Evolutionary conservation across 1,140 invertebrate species (phyloP).

Genomic region (Chironomus tepperi): DNA sequence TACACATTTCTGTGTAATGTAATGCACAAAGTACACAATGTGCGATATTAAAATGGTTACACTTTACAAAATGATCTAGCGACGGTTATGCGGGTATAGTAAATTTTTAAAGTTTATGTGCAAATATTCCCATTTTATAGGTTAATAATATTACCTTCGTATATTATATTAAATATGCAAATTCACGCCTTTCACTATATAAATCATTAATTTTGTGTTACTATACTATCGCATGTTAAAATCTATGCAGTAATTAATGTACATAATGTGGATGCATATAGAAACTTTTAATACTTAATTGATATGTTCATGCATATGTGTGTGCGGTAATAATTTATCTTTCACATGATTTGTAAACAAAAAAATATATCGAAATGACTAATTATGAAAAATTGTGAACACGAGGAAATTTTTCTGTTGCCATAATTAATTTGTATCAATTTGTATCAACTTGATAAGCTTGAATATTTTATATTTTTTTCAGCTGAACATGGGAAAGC

Average conservation of each 20-base stretch:
- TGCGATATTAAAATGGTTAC: too few relatives aligned
- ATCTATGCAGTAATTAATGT: slow-evolving; percentile 9
- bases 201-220: not conserved
- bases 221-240: not conserved
- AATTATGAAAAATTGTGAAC: too few relatives aligned
- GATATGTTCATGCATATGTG: not conserved
- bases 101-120: not conserved
- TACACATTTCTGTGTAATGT: not conserved
- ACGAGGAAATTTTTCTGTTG: too few relatives aligned
- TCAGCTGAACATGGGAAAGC: too few relatives aligned
- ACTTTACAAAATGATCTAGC: not conserved
- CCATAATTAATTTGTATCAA: too few relatives aligned
- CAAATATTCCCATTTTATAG: not conserved
- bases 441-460: too few relatives aligned
- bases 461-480: too few relatives aligned
- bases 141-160: not conserved
- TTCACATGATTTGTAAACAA: not conserved
- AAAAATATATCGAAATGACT: not conserved
- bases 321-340: not conserved
- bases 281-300: not conserved
- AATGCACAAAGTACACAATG: too few relatives aligned
- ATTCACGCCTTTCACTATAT: slow-evolving; percentile 6
- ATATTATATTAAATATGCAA: not conserved
- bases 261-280: not conserved
- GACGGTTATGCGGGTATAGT: not conserved